Evolutionary conservation across 1,140 invertebrate species (phyloP).

Genomic region (Apis florea): DNA sequence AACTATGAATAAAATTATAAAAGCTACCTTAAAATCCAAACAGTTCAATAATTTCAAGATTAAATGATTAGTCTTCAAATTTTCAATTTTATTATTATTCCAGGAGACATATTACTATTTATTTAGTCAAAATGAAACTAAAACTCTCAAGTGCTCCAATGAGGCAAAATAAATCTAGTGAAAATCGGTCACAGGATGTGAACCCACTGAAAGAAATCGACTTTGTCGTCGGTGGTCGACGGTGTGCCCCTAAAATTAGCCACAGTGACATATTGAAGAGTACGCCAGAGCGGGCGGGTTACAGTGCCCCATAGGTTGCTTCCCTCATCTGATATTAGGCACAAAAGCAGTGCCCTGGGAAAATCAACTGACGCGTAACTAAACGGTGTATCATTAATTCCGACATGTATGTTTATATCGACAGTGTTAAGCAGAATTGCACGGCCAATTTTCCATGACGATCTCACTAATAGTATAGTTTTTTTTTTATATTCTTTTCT

Average conservation of each 20-base stretch:
- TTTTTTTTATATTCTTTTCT: not conserved
- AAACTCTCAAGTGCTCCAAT: not conserved
- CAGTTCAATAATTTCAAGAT: not conserved
- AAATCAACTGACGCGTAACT: conserved; percentile 81
- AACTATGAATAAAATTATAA: not conserved
- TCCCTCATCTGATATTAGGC: conserved; percentile 35
- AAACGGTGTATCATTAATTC: conserved; percentile 80
- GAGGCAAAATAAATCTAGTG: not conserved
- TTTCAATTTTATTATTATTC: not conserved
- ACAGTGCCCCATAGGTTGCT: conserved; percentile 20
- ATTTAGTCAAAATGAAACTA: not conserved
- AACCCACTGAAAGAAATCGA: conserved; percentile 37
- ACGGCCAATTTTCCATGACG: conserved; percentile 71
- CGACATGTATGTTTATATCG: conserved; percentile 78
- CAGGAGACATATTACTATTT: not conserved
- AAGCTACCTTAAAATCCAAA: not conserved
- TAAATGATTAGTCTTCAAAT: not conserved
- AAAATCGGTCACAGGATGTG: conserved; percentile 11
- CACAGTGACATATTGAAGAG: conserved; percentile 79
- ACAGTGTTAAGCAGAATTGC: conserved; percentile 61
- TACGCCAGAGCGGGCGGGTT: conserved; percentile 11
- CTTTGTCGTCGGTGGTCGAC: conserved; percentile 43
- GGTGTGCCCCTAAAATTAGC: conserved; percentile 77
- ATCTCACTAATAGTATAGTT: not conserved
- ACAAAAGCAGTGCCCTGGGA: conserved; percentile 75